phyloP scores from a whole-genome alignment of 2,888 invertebrate genomes.

The Pherbina coryleti region DNA sequence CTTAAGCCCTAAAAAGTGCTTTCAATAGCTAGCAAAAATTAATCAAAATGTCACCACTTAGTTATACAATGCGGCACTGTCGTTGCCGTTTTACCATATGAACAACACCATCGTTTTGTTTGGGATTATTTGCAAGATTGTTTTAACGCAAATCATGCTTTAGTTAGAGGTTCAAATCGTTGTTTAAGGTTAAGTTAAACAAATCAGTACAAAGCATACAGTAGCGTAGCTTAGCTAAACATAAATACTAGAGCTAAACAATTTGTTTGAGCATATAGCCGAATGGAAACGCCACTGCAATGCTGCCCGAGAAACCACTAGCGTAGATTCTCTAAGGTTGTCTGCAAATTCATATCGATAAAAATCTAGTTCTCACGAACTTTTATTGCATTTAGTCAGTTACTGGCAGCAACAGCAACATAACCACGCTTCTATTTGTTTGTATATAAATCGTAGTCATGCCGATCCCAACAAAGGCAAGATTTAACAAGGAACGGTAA shows the following conservation, averaged over 20 bases:
- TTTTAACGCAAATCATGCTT: background rate
- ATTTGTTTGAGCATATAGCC: background rate
- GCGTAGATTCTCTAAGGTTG: slow-evolving; percentile 31
- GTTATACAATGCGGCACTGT: background rate
- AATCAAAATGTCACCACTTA: slow-evolving; percentile 50
- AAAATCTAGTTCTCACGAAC: slow-evolving; percentile 68
- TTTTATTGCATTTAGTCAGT: slow-evolving; percentile 57
- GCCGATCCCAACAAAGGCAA: background rate
- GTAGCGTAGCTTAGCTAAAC: background rate
- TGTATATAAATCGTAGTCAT: background rate
- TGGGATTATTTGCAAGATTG: background rate
- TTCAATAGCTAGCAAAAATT: slow-evolving; percentile 45
- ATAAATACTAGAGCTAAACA: background rate
- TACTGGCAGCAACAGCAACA: background rate
- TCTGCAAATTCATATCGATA: slow-evolving; percentile 58
- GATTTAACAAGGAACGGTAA: background rate
- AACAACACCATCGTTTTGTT: background rate
- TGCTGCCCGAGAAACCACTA: background rate
- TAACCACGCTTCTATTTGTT: slow-evolving; percentile 1
- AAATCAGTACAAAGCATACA: slow-evolving; percentile 22
- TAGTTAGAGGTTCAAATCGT: slow-evolving; percentile 29
- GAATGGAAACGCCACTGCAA: background rate
- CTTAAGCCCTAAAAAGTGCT: background rate
- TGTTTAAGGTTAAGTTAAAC: slow-evolving; percentile 33
- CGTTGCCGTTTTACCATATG: background rate